Evolutionary conservation across 2,113 vertebrate species (phyloP), one percentile per base, ranked within the genome.

Genomic region (Tupaia chinensis): DNA sequence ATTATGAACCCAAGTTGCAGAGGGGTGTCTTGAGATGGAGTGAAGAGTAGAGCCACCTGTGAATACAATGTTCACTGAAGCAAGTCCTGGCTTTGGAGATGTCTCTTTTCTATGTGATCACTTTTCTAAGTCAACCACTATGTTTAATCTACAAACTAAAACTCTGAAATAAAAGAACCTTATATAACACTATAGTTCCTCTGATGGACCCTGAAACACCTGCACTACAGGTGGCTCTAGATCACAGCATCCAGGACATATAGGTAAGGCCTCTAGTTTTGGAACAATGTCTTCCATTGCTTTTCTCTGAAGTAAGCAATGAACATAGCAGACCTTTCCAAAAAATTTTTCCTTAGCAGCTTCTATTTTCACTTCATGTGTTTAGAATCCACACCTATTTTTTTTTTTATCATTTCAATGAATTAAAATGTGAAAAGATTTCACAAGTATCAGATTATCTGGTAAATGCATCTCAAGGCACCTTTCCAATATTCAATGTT

Each of bases 341-440:
- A 74, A 34, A 84, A 88, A 96, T 76, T 27, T 88, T 89, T 54
- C 61, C 86, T 94, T 54, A 80, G 54, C 12, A 81, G n/a, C n/a
- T 17, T 80, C 17, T 81, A 27, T 84, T 95, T 80, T 96, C 9
- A 76, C 63, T 80, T 74, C 10, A 58, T 11, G 58, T 34, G 14
- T 89, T 79, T 80, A 73, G 32, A 44, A 16, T 25, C 27, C 69
- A 23, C 27, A 89, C 74, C 73, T 72, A 44, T 58, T 94, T 32
- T 32, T 32, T 32, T 32, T 32, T 32, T 32, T 53, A 89, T 80
- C 17, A n/a, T 89, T 89, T 89, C 11, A 60, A 14, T 65, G 44
- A 76, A 74, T 12, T 27, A 58, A 82, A 89, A 77, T 81, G n/a
- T 76, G 68, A 81, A 93, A 73, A 78, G 17, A n/a, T 74, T 82